phyloP scores from a whole-genome alignment of 1,140 invertebrate genomes.

The Ylistrum balloti region DNA sequence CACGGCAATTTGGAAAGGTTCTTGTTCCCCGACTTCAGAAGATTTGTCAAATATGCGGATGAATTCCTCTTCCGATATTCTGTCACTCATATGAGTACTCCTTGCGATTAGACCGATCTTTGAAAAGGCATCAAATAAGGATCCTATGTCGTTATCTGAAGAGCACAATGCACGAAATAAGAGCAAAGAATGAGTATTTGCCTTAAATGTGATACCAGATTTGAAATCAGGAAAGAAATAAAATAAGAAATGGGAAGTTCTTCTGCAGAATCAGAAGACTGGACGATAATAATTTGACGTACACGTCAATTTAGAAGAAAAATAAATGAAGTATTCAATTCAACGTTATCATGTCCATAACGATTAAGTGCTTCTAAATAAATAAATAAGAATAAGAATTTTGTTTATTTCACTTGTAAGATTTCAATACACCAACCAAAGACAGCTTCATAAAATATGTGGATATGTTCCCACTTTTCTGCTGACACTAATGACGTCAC shows the following conservation, averaged over 20 bases:
- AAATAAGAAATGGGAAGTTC: too few species aligned
- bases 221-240: too few species aligned
- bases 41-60: background rate
- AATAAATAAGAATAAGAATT: too few species aligned
- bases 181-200: too few species aligned
- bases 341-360: too few species aligned
- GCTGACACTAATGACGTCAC: background rate
- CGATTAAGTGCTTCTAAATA: too few species aligned
- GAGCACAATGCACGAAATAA: background rate
- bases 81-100: background rate
- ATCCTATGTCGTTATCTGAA: background rate
- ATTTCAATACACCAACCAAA: conserved; percentile 19
- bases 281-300: too few species aligned
- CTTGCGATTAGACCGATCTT: background rate
- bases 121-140: background rate
- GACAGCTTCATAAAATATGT: background rate
- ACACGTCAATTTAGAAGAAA: too few species aligned
- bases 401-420: too few species aligned
- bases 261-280: too few species aligned
- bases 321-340: too few species aligned
- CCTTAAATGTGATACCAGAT: too few species aligned
- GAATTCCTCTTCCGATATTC: background rate
- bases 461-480: background rate
- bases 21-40: background rate
- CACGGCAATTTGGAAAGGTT: background rate